Evolutionary conservation across 1,140 invertebrate genomes (phyloP), one percentile per base, ranked within the genome.

Genomic region (Hormaphis cornu): DNA sequence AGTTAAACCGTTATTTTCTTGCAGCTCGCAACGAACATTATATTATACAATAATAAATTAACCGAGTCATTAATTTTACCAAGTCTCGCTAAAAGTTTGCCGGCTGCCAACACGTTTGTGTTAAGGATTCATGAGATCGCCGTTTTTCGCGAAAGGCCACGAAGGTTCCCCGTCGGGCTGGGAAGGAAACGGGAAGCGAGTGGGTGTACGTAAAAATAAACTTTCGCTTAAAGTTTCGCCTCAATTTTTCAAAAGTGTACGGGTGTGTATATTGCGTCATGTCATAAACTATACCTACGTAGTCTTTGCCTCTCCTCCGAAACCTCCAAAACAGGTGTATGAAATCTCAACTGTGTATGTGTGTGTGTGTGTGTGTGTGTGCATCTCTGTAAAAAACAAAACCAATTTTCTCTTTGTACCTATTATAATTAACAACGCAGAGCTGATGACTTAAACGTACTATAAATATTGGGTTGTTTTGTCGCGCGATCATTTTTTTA

Each of bases 11-110:
- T 46, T 63, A 48, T 61, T 61, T 61, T 44, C 24, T 14, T n/a
- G n/a, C n/a, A 14, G 54, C 35, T 30, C 35, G 8, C 61, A 12
- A 30, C 44, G 28, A 66, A 46, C 24, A 35, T n/a, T n/a, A n/a
- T n/a, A n/a, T n/a, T n/a, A n/a, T n/a, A n/a, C n/a, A n/a, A n/a
- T 50, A 48, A 66, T 50, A 48, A 66, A 66, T 66, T 50, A 66
- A 66, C 61, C 44, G n/a, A 50, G 61, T 66, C 61, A 35, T 66
- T 66, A 50, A 48, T 66, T 50, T 66, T 24, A 33, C 61, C 16
- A 44, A 35, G 44, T 50, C 24, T 50, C 28, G 33, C 18, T 14
- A 66, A 66, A 66, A 66, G 61, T 66, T 66, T 66, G 61, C 44
- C 28, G 18, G 24, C 61, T 46, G 44, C 61, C 42, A 30, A 66